Percentiles rank a stretch among this genome's conserved stretches.
These are phyloP conservation scores for Dolichallabes microphthalmus DNA, from an alignment of 2,113 vertebrate species.

Conservation along the genomic window DNA sequence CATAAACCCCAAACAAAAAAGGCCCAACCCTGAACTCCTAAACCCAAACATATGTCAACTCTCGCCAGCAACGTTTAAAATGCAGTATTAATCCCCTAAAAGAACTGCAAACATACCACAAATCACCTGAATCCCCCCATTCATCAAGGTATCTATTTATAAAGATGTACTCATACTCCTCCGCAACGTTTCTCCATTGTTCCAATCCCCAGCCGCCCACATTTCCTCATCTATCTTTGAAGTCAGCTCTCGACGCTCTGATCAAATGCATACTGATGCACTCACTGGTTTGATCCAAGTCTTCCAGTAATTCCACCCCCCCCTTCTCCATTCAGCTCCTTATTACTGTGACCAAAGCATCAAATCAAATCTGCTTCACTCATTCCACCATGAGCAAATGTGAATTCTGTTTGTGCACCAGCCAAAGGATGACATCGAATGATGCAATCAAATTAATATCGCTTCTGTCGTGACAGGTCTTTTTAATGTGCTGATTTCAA, in stretches of 20 bases:
- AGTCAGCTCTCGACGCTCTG: conserved; percentile 29
- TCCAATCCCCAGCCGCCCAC: not conserved
- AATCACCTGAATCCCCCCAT: not conserved
- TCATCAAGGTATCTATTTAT: not conserved
- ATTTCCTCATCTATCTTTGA: conserved; percentile 28
- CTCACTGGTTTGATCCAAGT: conserved; percentile 41
- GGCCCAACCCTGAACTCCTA: not conserved
- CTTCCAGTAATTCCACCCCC: conserved; percentile 33
- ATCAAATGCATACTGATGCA: conserved; percentile 39
- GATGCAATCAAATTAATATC: conserved; percentile 45
- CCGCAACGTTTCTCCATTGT: not conserved
- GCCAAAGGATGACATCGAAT: conserved; percentile 33
- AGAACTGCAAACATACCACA: not conserved
- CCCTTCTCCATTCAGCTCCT: conserved; percentile 20
- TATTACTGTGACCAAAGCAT: conserved; percentile 25
- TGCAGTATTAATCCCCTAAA: not conserved
- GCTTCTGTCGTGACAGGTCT: conserved; percentile 23
- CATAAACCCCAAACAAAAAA: not conserved
- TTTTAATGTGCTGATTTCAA: conserved; percentile 39
- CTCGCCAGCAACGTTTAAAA: not conserved
- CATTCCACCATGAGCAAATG: conserved; percentile 33
- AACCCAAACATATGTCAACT: not conserved
- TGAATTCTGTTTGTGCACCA: conserved; percentile 15
- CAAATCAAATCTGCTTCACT: conserved; percentile 41
- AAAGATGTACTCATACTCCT: not conserved